Evolutionary conservation across 2,113 vertebrate genomes (phyloP).

Genomic region (Gracilinanus agilis): DNA sequence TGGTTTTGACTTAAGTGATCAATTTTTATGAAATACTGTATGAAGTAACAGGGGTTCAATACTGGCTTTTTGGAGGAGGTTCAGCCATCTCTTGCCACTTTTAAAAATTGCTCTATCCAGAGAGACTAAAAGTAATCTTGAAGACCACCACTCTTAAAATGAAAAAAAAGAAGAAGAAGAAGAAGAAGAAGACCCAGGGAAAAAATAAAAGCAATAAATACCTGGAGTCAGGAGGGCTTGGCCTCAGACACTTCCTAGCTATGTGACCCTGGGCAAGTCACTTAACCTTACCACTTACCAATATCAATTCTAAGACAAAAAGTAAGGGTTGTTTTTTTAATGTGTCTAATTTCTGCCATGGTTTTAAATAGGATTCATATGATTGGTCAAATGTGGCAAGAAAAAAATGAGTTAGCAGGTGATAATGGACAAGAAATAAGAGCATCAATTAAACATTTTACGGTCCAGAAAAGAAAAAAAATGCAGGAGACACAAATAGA

Average conservation of each 20-base stretch:
- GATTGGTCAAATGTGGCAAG: not conserved
- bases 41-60: not conserved
- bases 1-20: not conserved
- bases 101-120: not conserved
- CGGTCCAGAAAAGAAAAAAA: not conserved
- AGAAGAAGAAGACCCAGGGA: too few species aligned
- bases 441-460: not conserved
- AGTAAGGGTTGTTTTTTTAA: too few species aligned
- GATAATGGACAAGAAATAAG: not conserved
- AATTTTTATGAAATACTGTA: not conserved
- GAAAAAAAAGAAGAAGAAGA: not conserved
- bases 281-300: too few species aligned
- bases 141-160: not conserved
- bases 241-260: too few species aligned
- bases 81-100: not conserved
- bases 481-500: not conserved
- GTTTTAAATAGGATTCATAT: not conserved
- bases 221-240: too few species aligned
- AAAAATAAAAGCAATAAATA: not conserved
- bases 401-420: not conserved
- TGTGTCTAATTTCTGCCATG: not conserved
- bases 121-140: not conserved
- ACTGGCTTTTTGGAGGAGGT: not conserved
- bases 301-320: too few species aligned
- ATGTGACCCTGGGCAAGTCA: too few species aligned